Base-by-base conservation (phyloP, 2,888 invertebrate genomes). In the Osmoderma eremita region DNA sequence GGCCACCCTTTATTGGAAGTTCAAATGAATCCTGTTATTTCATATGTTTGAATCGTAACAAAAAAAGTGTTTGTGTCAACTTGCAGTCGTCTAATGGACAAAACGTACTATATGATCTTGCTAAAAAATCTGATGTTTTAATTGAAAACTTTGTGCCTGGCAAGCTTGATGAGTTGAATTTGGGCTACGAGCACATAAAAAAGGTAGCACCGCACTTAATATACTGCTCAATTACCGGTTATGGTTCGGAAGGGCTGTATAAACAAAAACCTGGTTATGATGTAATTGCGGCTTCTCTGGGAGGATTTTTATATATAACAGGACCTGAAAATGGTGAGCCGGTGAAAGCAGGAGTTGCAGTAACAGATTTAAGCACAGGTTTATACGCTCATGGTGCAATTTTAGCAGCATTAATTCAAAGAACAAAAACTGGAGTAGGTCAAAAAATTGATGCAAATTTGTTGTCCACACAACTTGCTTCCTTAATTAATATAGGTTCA, bases 121-220 rank as follows among this genome's bases (percentile, higher is more conserved):
- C 90, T 0, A 82, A 81, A 53, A 88, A 90, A 76, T 91, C 91
- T 78, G 98, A 98, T 84, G 89, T 98, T 5, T 78, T 98, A 1
- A 87, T 98, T 1, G 98, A 98, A 81, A 98, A 98, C 82, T 98
- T 91, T 82, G 84, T 98, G 0, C 97, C 98, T 0, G 97, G 97
- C 0, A 95, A 95, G 76, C 82, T 98, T 73, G 86, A 88, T 12
- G 81, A 87, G 65, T 83, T 93, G 68, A 89, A 89, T 0, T 82
- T 98, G 63, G 95, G 93, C n/a, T 98, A 94, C 79, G 84, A 91
- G 10, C 85, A 88, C 39, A 78, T 98, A 30, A 87, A 86, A 53
- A 76, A 82, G 54, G 75, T 91, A 1, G 91, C 93, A 48, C 94
- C 96, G 0, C 86, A 86, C 63, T 84, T 98, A 15, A 89, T 98